A percentile compares a stretch with the other conserved stretches of the same genome.
Conservation (phyloP, 2,797 vertebrate species). For the Diplodus sargus region DNA sequence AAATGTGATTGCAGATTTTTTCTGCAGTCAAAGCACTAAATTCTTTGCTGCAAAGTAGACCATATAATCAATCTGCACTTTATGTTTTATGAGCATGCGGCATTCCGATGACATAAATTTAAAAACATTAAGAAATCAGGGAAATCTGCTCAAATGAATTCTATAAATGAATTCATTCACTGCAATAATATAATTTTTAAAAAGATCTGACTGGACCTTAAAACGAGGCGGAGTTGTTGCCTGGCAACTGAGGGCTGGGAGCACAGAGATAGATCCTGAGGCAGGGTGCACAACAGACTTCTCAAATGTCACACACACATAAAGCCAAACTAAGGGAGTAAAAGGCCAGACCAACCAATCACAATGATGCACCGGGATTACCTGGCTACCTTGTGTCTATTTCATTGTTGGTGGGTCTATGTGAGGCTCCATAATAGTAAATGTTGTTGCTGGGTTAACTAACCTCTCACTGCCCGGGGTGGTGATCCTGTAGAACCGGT, state of each 20-base stretch:
- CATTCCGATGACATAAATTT: background rate
- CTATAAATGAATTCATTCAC: conserved; percentile 8
- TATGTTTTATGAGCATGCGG: background rate
- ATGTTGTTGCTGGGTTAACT: conserved; percentile 43
- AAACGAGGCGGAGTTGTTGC: conserved; percentile 76
- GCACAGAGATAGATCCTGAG: conserved; percentile 62
- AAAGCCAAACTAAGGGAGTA: conserved; percentile 26
- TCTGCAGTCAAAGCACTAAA: background rate
- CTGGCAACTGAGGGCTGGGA: conserved; percentile 77
- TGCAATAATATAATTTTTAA: conserved; percentile 44
- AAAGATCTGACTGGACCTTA: conserved; percentile 64
- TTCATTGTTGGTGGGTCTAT: conserved; percentile 5
- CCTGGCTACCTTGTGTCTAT: conserved; percentile 2
- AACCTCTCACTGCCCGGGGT: conserved; percentile 98
- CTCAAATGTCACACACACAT: conserved; percentile 58
- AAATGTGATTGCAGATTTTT: background rate
- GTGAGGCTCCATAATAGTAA: conserved; percentile 14
- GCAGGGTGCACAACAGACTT: conserved; percentile 63
- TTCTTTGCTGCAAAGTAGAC: conserved; percentile 5
- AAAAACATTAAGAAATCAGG: background rate
- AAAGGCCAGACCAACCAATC: conserved; percentile 26
- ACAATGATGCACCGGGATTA: conserved; percentile 23
- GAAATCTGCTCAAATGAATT: conserved; percentile 19
- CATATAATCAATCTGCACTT: background rate
- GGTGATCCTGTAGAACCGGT: conserved; percentile 99